Percentiles rank a stretch among this genome's conserved stretches.
Conservation (phyloP, 2,888 invertebrate species). For the Eupsilia transversa region DNA sequence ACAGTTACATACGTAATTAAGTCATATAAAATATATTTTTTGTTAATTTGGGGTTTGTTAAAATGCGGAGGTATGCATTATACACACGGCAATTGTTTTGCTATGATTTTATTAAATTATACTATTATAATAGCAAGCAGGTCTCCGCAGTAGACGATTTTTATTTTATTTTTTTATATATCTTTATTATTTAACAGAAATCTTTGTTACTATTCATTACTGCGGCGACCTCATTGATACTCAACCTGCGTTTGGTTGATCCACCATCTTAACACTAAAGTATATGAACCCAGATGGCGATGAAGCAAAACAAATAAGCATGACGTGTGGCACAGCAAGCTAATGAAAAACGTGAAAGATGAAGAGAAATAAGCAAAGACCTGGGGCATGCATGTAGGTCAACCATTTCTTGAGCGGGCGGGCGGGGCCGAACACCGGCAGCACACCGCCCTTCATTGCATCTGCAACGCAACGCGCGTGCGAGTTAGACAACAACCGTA, state of each 20-base stretch:
- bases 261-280: conserved; percentile 8
- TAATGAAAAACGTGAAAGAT: conserved; percentile 53
- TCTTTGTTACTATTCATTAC: background rate
- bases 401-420: conserved; percentile 89
- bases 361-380: conserved; percentile 87
- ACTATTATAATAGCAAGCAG: background rate
- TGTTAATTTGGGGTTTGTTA: background rate
- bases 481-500: conserved; percentile 62
- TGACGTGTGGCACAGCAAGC: conserved; percentile 36
- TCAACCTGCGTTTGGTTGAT: conserved; percentile 15
- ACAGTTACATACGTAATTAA: background rate
- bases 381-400: conserved; percentile 90
- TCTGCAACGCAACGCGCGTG: conserved; percentile 86
- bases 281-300: conserved; percentile 32
- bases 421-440: conserved; percentile 83
- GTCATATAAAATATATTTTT: background rate
- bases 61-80: background rate
- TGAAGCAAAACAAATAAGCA: conserved; percentile 47
- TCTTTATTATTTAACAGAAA: background rate
- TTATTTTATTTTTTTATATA: background rate
- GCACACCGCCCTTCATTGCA: conserved; percentile 84
- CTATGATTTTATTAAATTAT: background rate
- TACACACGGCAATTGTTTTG: background rate
- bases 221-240: background rate
- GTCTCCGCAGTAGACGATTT: background rate